A percentile compares a stretch with the other conserved stretches of the same genome.
phyloP scores from a whole-genome alignment of 1,140 invertebrate genomes.

The Drosophila auraria region DNA sequence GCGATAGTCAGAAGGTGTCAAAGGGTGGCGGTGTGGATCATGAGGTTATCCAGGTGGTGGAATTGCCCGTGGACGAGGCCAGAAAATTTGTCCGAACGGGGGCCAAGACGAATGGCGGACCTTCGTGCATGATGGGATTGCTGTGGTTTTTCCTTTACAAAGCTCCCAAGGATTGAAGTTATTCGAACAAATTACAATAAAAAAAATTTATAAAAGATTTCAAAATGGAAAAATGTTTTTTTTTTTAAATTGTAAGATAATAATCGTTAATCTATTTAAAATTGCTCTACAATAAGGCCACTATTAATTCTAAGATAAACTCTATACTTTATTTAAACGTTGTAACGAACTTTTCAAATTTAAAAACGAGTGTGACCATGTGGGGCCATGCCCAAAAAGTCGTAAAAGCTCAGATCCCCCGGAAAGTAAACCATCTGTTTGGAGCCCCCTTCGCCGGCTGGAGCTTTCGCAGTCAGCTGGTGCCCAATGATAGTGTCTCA shows the following conservation, averaged over 20 bases:
- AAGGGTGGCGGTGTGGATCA: conserved; percentile 94
- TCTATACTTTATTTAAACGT: not conserved
- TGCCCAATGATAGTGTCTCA: conserved; percentile 7
- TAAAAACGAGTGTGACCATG: conserved; percentile 38
- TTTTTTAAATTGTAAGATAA: not conserved
- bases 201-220: not conserved
- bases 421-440: conserved; percentile 3
- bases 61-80: conserved; percentile 91
- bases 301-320: too few relatives aligned
- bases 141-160: conserved; percentile 92
- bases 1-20: conserved; percentile 87
- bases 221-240: too few relatives aligned
- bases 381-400: conserved; percentile 5
- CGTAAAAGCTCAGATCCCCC: conserved; percentile 28
- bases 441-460: conserved; percentile 7
- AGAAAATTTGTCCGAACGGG: conserved; percentile 89
- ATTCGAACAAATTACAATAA: not conserved
- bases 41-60: conserved; percentile 97
- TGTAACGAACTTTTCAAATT: conserved; percentile 1
- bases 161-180: conserved; percentile 6
- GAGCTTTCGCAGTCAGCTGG: conserved; percentile 47
- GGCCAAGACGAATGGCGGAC: conserved; percentile 88
- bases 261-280: too few relatives aligned
- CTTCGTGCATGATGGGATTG: conserved; percentile 92
- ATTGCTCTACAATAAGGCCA: too few relatives aligned